phyloP scores from a whole-genome alignment of 1,140 invertebrate genomes.

The Drosophila lini region DNA sequence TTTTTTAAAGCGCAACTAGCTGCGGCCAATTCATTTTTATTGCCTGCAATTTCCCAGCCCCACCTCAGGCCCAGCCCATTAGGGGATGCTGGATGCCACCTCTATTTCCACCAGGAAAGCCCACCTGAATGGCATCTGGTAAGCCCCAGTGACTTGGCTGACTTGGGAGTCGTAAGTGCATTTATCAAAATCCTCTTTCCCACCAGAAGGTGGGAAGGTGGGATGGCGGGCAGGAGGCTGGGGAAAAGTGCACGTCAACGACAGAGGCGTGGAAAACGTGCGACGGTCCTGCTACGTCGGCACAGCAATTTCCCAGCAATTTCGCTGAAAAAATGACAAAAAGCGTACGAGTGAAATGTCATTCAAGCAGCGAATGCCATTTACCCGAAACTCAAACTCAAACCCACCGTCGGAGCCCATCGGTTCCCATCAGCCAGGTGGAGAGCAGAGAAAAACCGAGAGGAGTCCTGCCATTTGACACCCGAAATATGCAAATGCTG shows the following conservation, averaged over 20 bases:
- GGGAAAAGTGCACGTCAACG: conserved; percentile 38
- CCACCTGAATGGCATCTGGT: conserved; percentile 16
- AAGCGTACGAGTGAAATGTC: conserved; percentile 57
- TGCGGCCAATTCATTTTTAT: conserved; percentile 57
- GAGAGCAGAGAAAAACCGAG: neutral
- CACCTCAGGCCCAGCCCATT: conserved; percentile 14
- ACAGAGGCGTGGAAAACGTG: conserved; percentile 41
- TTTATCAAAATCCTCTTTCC: conserved; percentile 71
- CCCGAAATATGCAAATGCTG: conserved; percentile 75
- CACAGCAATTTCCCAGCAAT: conserved; percentile 65
- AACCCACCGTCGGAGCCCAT: conserved; percentile 17
- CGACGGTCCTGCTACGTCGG: conserved; percentile 36
- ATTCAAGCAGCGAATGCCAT: conserved; percentile 64
- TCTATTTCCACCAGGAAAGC: conserved; percentile 11
- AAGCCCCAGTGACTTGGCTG: conserved; percentile 41
- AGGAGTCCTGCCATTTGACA: conserved; percentile 57
- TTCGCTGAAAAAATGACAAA: conserved; percentile 50
- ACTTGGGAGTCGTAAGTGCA: conserved; percentile 61
- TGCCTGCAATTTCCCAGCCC: conserved; percentile 38
- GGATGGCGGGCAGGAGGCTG: neutral
- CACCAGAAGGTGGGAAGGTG: neutral
- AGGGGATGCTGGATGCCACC: conserved; percentile 10
- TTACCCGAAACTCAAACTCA: conserved; percentile 32
- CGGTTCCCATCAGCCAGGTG: conserved; percentile 38
- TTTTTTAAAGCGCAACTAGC: conserved; percentile 47